These are phyloP conservation scores for Vicugna pacos DNA, from an alignment of 2,113 vertebrate species.

Conservation along the genomic window DNA sequence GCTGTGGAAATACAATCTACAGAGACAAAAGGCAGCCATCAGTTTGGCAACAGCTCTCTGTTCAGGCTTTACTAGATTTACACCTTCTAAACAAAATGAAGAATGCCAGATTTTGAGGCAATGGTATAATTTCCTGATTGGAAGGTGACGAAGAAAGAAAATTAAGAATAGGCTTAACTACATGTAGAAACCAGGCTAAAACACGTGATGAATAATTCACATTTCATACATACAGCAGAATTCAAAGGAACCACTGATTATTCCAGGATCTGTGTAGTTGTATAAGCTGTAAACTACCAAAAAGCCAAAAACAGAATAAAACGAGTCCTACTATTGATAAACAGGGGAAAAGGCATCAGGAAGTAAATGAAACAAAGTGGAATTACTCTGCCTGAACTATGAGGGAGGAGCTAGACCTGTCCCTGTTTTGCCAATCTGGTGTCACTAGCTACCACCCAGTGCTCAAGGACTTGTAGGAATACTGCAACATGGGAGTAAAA, in stretches of 20 bases:
- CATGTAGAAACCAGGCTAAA: slow-evolving; percentile 67
- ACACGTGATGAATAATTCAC: slow-evolving; percentile 59
- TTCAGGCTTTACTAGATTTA: background rate
- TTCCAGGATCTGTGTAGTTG: background rate
- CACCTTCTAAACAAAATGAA: slow-evolving; percentile 69
- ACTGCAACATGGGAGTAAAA: background rate
- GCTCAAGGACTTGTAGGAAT: background rate
- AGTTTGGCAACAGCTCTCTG: slow-evolving; percentile 21
- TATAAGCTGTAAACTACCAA: slow-evolving; percentile 56
- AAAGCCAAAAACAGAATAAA: slow-evolving; percentile 63
- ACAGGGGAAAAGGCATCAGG: background rate
- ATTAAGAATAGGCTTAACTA: slow-evolving; percentile 73
- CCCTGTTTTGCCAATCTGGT: background rate
- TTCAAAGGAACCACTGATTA: slow-evolving; percentile 57
- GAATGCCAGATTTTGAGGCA: slow-evolving; percentile 51
- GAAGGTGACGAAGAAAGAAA: slow-evolving; percentile 72
- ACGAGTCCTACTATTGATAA: background rate
- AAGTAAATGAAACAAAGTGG: slow-evolving; percentile 45
- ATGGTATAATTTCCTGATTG: slow-evolving; percentile 69
- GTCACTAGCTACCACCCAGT: background rate
- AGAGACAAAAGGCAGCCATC: slow-evolving; percentile 55
- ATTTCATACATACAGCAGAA: slow-evolving; percentile 41
- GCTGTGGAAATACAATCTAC: background rate
- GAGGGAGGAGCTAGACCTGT: background rate
- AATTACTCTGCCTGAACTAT: background rate